Evolutionary conservation across 2,797 vertebrate genomes (phyloP).

Genomic region (Poecilia velifera): DNA sequence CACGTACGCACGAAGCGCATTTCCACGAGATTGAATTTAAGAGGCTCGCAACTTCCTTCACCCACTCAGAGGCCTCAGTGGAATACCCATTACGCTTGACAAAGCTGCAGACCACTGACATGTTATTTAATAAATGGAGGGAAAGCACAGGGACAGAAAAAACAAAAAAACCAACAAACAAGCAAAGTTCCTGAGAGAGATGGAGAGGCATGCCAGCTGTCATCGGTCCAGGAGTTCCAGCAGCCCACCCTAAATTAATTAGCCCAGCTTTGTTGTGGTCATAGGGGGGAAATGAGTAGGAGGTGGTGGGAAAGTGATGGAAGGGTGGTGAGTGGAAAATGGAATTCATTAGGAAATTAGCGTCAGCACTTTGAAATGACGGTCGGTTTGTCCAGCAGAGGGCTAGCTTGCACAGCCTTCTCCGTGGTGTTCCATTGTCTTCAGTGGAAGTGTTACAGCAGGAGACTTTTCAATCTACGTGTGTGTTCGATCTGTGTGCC

Average conservation of each 20-base stretch:
- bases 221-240: conserved; percentile 79
- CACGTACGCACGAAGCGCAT: conserved; percentile 44
- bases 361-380: conserved; percentile 84
- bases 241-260: conserved; percentile 85
- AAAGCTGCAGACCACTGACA: conserved; percentile 81
- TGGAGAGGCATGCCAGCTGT: conserved; percentile 82
- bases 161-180: conserved; percentile 74
- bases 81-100: conserved; percentile 85
- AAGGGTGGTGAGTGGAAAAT: conserved; percentile 81
- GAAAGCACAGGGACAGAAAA: conserved; percentile 64
- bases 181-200: conserved; percentile 76
- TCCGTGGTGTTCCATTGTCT: conserved; percentile 32
- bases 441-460: conserved; percentile 27
- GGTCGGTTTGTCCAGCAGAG: conserved; percentile 75
- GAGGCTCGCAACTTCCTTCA: conserved; percentile 69
- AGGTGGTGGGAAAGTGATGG: conserved; percentile 65
- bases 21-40: conserved; percentile 81
- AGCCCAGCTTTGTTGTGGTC: conserved; percentile 83
- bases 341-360: conserved; percentile 92
- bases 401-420: conserved; percentile 41
- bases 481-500: conserved; percentile 12
- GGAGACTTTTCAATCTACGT: conserved; percentile 29
- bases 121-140: conserved; percentile 87
- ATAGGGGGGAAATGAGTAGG: conserved; percentile 61
- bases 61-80: conserved; percentile 70